These are phyloP conservation scores for Gallirallus australis DNA, from an alignment of 2,797 vertebrate species.

Conservation along the genomic window DNA sequence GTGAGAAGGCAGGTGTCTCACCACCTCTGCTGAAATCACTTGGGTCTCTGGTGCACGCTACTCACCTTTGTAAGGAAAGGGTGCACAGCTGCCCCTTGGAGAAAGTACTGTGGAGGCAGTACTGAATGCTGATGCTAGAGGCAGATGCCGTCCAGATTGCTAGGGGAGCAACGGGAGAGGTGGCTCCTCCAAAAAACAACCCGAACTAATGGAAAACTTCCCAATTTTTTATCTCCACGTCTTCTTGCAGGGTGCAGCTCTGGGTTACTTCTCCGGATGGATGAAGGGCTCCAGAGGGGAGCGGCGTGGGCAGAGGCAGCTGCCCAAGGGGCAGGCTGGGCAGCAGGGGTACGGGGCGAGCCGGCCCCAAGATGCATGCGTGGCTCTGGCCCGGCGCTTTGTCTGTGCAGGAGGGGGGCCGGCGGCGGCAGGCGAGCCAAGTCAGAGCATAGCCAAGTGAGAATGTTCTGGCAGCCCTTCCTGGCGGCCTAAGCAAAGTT, in stretches of 20 bases:
- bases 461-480: slow-evolving; percentile 76
- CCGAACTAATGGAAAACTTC: neutral
- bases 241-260: neutral
- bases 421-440: slow-evolving; percentile 40
- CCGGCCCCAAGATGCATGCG: neutral
- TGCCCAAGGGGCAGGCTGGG: neutral
- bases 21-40: neutral
- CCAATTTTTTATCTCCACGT: neutral
- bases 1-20: neutral
- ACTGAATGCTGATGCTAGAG: neutral
- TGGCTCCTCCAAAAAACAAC: neutral
- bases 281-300: neutral
- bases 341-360: neutral
- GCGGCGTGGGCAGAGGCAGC: accelerated
- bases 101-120: neutral
- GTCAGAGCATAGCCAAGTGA: slow-evolving; percentile 67
- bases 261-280: accelerated
- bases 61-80: neutral
- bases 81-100: neutral
- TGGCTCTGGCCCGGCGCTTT: slow-evolving; percentile 58
- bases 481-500: slow-evolving; percentile 72
- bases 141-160: neutral
- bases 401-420: slow-evolving; percentile 54
- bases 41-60: accelerated
- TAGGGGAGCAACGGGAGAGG: neutral